A percentile compares a stretch with the other conserved stretches of the same genome.
Evolutionary conservation across 2,888 invertebrate species (phyloP).

Genomic region (Athalia cordata): DNA sequence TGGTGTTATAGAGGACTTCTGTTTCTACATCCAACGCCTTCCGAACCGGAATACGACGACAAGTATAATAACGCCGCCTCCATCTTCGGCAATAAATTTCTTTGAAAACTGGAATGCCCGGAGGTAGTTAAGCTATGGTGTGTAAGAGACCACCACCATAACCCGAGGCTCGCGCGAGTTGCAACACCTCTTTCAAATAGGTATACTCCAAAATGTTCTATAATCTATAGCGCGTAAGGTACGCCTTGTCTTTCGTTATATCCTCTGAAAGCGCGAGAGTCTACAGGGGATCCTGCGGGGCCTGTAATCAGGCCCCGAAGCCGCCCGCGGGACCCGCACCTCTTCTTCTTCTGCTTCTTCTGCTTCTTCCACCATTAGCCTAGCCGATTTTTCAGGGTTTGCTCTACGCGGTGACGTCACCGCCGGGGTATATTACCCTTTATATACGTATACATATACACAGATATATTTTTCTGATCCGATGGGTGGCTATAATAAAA

Average conservation of each 20-base stretch:
- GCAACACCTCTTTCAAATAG: slow-evolving; percentile 29
- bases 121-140: slow-evolving; percentile 55
- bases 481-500: background rate
- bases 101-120: slow-evolving; percentile 66
- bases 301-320: slow-evolving; percentile 71
- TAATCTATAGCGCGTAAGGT: slow-evolving; percentile 39
- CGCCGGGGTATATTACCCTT: slow-evolving; percentile 5
- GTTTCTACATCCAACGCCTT: background rate
- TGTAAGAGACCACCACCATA: slow-evolving; percentile 46
- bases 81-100: slow-evolving; percentile 64
- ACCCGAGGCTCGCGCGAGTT: slow-evolving; percentile 29
- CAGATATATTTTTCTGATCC: background rate
- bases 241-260: slow-evolving; percentile 42
- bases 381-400: slow-evolving; percentile 59
- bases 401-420: slow-evolving; percentile 53
- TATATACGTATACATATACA: slow-evolving; percentile 8
- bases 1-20: background rate
- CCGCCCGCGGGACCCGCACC: slow-evolving; percentile 65
- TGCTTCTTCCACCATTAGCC: slow-evolving; percentile 64
- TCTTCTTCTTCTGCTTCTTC: slow-evolving; percentile 51
- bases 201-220: slow-evolving; percentile 40
- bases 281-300: slow-evolving; percentile 67
- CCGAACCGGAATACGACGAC: background rate
- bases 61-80: background rate
- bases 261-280: slow-evolving; percentile 63